phyloP scores from a whole-genome alignment of 2,888 invertebrate genomes.

The Leptogaster cylindrica region DNA sequence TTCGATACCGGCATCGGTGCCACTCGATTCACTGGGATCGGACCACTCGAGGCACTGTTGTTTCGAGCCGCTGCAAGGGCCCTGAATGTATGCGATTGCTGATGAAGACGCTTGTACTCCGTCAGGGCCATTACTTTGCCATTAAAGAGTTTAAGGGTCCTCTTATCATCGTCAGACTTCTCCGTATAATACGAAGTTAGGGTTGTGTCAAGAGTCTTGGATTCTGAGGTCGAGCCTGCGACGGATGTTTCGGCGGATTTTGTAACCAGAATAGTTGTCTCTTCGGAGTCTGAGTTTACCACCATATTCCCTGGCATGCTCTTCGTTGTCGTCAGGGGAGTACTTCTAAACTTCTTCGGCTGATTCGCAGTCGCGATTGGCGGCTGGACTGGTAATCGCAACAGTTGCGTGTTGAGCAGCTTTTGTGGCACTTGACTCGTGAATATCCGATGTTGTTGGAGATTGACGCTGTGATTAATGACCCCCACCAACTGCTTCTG shows the following conservation, averaged over 20 bases:
- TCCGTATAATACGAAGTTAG: slow-evolving; percentile 41
- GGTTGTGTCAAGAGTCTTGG: slow-evolving; percentile 36
- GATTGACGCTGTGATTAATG: not conserved
- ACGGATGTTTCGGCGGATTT: slow-evolving; percentile 54
- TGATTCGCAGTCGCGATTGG: not conserved
- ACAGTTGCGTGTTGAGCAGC: not conserved
- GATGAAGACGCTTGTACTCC: slow-evolving; percentile 49
- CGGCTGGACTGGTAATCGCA: not conserved
- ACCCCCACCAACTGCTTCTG: not conserved
- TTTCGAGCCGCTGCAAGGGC: slow-evolving; percentile 26
- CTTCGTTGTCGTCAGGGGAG: not conserved
- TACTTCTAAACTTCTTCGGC: slow-evolving; percentile 2
- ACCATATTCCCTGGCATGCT: not conserved
- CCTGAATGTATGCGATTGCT: slow-evolving; percentile 56
- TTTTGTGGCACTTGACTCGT: slow-evolving; percentile 13
- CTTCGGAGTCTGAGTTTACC: slow-evolving; percentile 55
- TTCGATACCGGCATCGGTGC: slow-evolving; percentile 35
- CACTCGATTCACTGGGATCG: slow-evolving; percentile 41
- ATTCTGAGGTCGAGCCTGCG: slow-evolving; percentile 50
- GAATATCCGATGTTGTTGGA: slow-evolving; percentile 23
- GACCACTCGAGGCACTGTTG: not conserved
- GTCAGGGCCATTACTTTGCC: slow-evolving; percentile 40
- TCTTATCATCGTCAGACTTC: slow-evolving; percentile 30
- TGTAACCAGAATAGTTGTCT: slow-evolving; percentile 58
- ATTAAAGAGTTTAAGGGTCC: slow-evolving; percentile 17